phyloP scores from a whole-genome alignment of 1,140 invertebrate species.

The Potamilus streckersoni region DNA sequence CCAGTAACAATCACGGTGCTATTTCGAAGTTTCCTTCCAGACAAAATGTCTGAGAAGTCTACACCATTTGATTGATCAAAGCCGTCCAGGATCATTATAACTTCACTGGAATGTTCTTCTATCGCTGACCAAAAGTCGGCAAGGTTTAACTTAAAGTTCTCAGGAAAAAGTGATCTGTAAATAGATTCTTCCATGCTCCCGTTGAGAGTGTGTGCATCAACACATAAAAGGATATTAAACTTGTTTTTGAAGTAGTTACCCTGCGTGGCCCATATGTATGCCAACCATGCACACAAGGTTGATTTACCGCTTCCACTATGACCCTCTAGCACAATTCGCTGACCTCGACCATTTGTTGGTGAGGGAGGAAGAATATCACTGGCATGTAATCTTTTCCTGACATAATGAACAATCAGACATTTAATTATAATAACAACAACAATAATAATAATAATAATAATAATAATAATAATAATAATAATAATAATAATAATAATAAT shows the following conservation, averaged over 20 bases:
- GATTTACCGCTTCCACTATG: conserved; percentile 53
- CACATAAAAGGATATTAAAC: conserved; percentile 42
- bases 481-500: too few relatives aligned
- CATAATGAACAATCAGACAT: conserved; percentile 5
- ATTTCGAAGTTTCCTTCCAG: conserved; percentile 33
- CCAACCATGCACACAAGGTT: conserved; percentile 42
- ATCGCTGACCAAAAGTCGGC: conserved; percentile 49
- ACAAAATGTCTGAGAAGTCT: conserved; percentile 37
- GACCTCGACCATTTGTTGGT: conserved; percentile 31
- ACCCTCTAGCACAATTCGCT: conserved; percentile 49
- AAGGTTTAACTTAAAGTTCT: conserved; percentile 36
- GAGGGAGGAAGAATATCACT: conserved; percentile 39
- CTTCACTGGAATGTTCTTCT: conserved; percentile 39
- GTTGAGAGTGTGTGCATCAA: conserved; percentile 36
- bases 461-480: too few relatives aligned
- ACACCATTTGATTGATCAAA: conserved; percentile 38
- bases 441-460: too few relatives aligned
- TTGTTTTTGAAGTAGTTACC: conserved; percentile 39
- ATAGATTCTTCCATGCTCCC: conserved; percentile 37
- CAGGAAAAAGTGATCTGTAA: conserved; percentile 33
- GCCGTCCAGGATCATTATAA: conserved; percentile 48
- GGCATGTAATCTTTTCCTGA: conserved; percentile 37
- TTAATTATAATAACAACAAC: not conserved
- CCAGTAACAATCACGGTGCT: conserved; percentile 39
- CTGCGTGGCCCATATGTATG: conserved; percentile 49